Evolutionary conservation across 2,797 vertebrate species (phyloP).

Genomic region (Sebastes hopkinsi): DNA sequence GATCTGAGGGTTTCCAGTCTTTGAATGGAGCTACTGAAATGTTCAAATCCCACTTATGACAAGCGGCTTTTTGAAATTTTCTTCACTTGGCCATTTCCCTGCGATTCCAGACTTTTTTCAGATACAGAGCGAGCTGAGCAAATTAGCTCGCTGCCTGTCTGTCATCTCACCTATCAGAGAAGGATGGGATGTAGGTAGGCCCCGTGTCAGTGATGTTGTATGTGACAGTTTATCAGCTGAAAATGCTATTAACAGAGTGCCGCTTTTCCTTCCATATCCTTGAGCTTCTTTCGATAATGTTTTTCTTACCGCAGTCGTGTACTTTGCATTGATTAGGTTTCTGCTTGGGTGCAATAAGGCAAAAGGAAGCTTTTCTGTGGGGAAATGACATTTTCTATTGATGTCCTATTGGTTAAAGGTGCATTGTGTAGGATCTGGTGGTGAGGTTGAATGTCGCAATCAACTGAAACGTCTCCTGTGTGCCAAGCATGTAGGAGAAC

Average conservation of each 20-base stretch:
- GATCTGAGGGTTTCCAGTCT: conserved; percentile 22
- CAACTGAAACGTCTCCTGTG: too few relatives aligned
- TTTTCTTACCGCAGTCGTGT: conserved; percentile 25
- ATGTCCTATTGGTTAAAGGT: not conserved
- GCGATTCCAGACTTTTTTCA: conserved; percentile 41
- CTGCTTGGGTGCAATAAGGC: conserved; percentile 3
- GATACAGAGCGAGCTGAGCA: conserved; percentile 25
- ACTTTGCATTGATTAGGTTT: conserved; percentile 35
- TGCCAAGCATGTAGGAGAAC: too few relatives aligned
- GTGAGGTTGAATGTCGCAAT: too few relatives aligned
- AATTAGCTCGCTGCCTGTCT: conserved; percentile 51
- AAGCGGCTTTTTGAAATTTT: conserved; percentile 1
- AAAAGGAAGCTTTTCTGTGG: not conserved
- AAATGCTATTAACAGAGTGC: conserved; percentile 34
- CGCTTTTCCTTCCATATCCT: conserved; percentile 29
- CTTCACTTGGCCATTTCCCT: conserved; percentile 24
- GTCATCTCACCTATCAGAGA: conserved; percentile 49
- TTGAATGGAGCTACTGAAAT: conserved; percentile 9
- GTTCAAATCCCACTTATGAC: conserved; percentile 31
- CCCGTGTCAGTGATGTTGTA: conserved; percentile 30
- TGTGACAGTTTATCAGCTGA: conserved; percentile 60
- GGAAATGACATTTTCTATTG: not conserved
- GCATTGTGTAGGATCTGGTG: too few relatives aligned
- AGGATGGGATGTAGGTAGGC: conserved; percentile 28
- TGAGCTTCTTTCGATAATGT: conserved; percentile 20